Conservation (phyloP, 2,797 vertebrate species). For the Malurus splendens region DNA sequence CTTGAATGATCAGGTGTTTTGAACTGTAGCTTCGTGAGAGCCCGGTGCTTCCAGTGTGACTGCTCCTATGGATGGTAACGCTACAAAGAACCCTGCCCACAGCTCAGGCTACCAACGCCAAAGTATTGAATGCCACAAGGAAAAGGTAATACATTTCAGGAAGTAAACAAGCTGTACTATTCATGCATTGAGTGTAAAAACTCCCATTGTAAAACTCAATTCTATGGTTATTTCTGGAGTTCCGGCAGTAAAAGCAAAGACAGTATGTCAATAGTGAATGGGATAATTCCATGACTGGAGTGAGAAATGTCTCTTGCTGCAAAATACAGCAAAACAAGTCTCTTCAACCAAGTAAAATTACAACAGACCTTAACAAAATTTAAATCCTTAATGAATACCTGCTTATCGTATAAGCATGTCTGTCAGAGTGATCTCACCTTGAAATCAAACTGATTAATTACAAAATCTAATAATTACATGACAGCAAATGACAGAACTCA, state of each 20-base stretch:
- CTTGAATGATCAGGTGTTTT: not conserved
- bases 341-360: not conserved
- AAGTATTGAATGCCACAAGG: not conserved
- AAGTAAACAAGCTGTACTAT: not conserved
- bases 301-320: not conserved
- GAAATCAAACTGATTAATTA: not conserved
- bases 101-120: not conserved
- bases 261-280: not conserved
- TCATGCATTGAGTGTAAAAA: not conserved
- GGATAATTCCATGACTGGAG: not conserved
- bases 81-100: not conserved
- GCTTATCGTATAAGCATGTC: not conserved
- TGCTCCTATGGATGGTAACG: not conserved
- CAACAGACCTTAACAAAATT: not conserved
- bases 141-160: not conserved
- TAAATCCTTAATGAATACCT: not conserved
- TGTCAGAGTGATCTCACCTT: not conserved
- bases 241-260: not conserved
- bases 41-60: not conserved
- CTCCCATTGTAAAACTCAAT: not conserved
- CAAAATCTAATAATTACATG: not conserved
- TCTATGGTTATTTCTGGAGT: not conserved
- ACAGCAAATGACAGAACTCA: not conserved
- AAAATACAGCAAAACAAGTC: not conserved
- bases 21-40: not conserved